Evolutionary conservation across 2,113 vertebrate species (phyloP), one percentile per base, ranked within the genome.

Genomic region (Indicator maculatus): DNA sequence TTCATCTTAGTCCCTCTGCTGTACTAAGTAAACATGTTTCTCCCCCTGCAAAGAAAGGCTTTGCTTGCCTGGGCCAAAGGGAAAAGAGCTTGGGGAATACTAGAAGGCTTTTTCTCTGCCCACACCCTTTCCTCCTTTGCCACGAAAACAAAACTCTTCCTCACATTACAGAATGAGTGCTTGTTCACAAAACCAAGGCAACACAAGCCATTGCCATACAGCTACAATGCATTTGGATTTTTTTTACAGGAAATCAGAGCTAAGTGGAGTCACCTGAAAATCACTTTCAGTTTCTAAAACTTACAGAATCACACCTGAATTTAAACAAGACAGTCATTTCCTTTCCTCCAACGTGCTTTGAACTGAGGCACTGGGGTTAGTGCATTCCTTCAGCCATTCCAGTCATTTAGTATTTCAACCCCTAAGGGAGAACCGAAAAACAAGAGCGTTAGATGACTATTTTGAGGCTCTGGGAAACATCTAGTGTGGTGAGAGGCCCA

Each of bases 41-140:
- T 96, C 66, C 61, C 76, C 91, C 52, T 94, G 89, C 69, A 93
- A 95, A 83, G 86, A 88, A 88, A 88, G 88, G 60, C 76, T 88
- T 93, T 84, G n/a, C 94, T 91, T 78, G 73, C 81, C 73, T 76
- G 63, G 88, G 66, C 88, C 4, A 0, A 93, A 86, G 72, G 90
- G 73, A 95, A 76, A 91, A 93, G 66, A 41, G 70, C 59, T 83
- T 88, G 85, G 88, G 86, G 86, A 93, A 90, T 81, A 89, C 70
- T 12, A 73, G 73, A n/a, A 82, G 66, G 65, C 8, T 92, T 95
- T 72, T 90, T 81, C 63, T 93, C 58, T 92, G 86, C 58, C 53
- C 70, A 56, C 58, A 72, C 58, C 65, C 52, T 23, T 81, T 93
- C 31, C 60, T 88, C 60, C 65, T 45, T 45, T 76, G 52, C 55